Evolutionary conservation across 2,797 vertebrate genomes (phyloP), one percentile per base, ranked within the genome.

Genomic region (Trachurus trachurus): DNA sequence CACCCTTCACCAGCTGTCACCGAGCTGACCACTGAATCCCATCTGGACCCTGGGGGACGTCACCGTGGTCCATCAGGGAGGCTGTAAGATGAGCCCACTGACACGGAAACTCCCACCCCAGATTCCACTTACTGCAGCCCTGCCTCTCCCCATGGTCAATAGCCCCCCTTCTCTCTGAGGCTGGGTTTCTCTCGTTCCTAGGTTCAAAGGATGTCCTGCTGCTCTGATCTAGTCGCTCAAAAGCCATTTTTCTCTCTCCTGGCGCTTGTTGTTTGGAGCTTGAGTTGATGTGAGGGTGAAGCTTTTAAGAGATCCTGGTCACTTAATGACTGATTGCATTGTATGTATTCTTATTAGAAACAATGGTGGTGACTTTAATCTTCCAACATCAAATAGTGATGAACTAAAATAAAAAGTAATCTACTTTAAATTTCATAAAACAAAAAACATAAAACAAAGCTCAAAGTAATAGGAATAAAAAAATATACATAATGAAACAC

Each of bases 1-100:
- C 91, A 92, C 91, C 92, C 94, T 93, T 95, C 92, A 94, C 87
- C 93, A 94, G 92, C 92, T 95, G 93, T 94, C 94, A 94, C 88
- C 61, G 88, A 92, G 87, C 93, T 94, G 94, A 95, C 94, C 94
- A 91, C 91, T 91, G 91, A 92, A 90, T 92, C 93, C 91, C 92
- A 93, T 91, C 93, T 91, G 88, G 89, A 89, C 88, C 88, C 89
- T 67, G 71, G 86, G 90, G 90, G 86, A 92, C 81, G 83, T 89
- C 90, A 89, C 84, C 44, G 73, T 68, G 70, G 74, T 92, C 93
- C 93, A 86, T 90, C 88, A 90, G 94, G 90, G 90, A 91, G 84
- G 80, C 89, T 94, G 89, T 92, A 92, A 94, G 91, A 92, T 89
- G 89, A 94, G 89, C 81, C 91, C 87, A 83, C 89, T 94, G 92